These are phyloP conservation scores for Papilio xuthus DNA, from an alignment of 1,140 invertebrate genomes.

Conservation along the genomic window DNA sequence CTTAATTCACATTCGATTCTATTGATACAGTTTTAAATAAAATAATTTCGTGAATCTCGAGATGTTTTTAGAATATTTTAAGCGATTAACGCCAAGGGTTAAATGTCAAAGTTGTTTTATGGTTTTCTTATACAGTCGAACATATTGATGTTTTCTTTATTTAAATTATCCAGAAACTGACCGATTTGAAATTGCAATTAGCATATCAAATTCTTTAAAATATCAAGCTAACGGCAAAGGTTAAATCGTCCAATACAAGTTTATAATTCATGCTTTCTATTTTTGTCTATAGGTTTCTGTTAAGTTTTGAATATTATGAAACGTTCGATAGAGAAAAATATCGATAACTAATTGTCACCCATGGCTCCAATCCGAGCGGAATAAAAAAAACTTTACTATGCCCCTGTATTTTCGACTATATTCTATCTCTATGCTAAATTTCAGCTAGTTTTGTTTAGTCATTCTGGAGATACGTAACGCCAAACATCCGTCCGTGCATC, in stretches of 20 bases:
- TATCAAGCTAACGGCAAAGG: neutral
- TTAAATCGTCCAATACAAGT: neutral
- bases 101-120: conserved; percentile 1
- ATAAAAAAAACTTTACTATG: too few relatives aligned
- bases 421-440: too few relatives aligned
- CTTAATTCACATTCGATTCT: neutral
- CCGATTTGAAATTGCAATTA: conserved; percentile 9
- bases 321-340: too few relatives aligned
- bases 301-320: too few relatives aligned
- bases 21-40: neutral
- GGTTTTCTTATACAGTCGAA: neutral
- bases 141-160: neutral
- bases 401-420: too few relatives aligned
- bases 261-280: conserved; percentile 1
- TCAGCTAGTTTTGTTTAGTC: too few relatives aligned
- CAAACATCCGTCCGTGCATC: too few relatives aligned
- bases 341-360: too few relatives aligned
- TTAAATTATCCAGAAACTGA: neutral
- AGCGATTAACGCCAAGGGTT: neutral
- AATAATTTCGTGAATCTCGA: neutral
- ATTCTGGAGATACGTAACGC: too few relatives aligned
- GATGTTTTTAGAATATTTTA: neutral
- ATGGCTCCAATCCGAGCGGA: too few relatives aligned
- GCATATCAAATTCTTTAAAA: neutral
- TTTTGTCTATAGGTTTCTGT: neutral